A percentile compares a stretch with the other conserved stretches of the same genome.
phyloP scores from a whole-genome alignment of 2,113 vertebrate species.

The Poeciliopsis retropinna region DNA sequence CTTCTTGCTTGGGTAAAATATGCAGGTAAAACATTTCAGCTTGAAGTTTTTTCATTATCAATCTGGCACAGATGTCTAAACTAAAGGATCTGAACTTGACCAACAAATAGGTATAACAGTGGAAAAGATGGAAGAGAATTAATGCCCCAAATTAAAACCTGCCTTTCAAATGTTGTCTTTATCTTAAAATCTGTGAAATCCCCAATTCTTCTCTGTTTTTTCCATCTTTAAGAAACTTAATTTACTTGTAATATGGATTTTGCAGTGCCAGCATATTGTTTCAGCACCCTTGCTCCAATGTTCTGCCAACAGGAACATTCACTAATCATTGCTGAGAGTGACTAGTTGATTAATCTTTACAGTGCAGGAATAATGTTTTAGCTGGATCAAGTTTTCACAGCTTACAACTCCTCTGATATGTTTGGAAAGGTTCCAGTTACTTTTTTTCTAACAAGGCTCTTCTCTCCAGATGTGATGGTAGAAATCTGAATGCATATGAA shows the following conservation, averaged over 20 bases:
- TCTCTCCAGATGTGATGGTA: neutral
- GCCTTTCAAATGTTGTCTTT: too few species aligned
- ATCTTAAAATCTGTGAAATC: too few species aligned
- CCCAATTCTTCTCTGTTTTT: too few species aligned
- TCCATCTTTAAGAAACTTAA: neutral
- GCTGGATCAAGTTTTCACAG: neutral
- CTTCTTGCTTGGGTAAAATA: too few species aligned
- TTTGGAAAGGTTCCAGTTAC: slow-evolving; percentile 10
- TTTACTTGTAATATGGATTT: neutral
- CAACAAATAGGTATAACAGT: neutral
- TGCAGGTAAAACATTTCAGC: too few species aligned
- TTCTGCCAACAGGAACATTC: neutral
- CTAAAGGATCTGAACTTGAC: neutral
- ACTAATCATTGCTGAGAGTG: neutral
- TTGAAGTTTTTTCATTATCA: too few species aligned
- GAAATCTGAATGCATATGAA: neutral
- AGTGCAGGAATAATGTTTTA: neutral
- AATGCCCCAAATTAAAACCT: too few species aligned
- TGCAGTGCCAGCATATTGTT: neutral
- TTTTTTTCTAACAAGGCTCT: neutral
- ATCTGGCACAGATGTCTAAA: neutral
- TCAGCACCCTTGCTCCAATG: neutral
- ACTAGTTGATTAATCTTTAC: slow-evolving; percentile 10
- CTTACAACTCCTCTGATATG: neutral
- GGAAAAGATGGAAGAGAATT: too few species aligned